Conservation (phyloP, 2,113 vertebrate species). For the Psittacara wagleri region DNA sequence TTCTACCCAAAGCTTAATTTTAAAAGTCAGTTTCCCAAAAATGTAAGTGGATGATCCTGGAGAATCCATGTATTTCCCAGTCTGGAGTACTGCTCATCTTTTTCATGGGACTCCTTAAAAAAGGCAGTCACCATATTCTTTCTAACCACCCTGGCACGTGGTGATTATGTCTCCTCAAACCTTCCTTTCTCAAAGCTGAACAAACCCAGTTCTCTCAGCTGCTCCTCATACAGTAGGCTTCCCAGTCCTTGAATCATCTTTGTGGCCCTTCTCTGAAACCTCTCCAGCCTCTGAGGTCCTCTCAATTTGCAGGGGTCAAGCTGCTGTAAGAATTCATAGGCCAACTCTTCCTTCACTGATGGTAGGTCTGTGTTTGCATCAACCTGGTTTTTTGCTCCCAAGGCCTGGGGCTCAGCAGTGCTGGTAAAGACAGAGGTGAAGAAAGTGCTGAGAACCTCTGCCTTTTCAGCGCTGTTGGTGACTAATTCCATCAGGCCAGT, state of each 20-base stretch:
- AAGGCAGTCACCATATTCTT: neutral
- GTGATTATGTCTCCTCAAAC: neutral
- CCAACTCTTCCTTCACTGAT: neutral
- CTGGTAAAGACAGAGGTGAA: neutral
- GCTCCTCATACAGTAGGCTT: neutral
- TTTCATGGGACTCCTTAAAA: neutral
- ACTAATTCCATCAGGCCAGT: neutral
- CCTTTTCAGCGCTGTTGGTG: neutral
- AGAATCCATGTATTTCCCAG: neutral
- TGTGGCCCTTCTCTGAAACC: neutral
- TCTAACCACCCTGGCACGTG: neutral
- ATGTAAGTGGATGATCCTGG: neutral
- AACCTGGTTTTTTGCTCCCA: neutral
- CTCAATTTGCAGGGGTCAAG: neutral
- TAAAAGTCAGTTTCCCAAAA: neutral
- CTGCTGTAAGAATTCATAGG: neutral
- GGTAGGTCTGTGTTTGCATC: neutral
- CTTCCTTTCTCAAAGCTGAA: neutral
- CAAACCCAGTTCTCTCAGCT: neutral
- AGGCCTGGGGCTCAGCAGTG: neutral
- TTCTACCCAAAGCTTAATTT: neutral
- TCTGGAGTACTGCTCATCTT: neutral
- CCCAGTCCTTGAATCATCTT: neutral
- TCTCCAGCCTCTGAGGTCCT: neutral
- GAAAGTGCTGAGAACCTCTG: neutral